phyloP scores from a whole-genome alignment of 2,888 invertebrate species.

The Pseudoips prasinana region DNA sequence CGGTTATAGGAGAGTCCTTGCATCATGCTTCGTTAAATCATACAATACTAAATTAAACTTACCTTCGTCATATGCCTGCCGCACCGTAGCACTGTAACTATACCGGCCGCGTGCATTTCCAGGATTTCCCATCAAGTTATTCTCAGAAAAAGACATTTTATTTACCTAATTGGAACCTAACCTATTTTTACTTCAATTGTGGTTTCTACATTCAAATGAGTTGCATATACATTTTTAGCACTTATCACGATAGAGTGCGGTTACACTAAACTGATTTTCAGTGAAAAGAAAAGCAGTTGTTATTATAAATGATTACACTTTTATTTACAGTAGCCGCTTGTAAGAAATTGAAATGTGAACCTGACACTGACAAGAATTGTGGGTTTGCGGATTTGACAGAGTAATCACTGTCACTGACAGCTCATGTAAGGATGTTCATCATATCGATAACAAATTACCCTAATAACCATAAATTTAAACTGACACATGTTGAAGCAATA shows the following conservation, averaged over 20 bases:
- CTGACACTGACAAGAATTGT: constrained; percentile 33
- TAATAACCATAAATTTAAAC: not conserved
- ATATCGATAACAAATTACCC: not conserved
- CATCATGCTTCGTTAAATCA: constrained; percentile 1
- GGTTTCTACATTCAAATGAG: constrained; percentile 7
- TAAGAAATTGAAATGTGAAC: constrained; percentile 23
- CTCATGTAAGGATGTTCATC: not conserved
- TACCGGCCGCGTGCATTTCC: constrained; percentile 38
- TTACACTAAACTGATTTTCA: not conserved
- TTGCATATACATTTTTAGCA: not conserved
- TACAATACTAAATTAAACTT: constrained; percentile 26
- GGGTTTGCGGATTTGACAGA: too few species aligned
- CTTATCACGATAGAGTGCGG: not conserved
- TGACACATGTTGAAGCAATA: too few species aligned
- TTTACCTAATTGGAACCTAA: constrained; percentile 44
- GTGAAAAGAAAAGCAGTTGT: not conserved
- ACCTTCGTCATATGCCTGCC: constrained; percentile 63
- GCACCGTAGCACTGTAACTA: constrained; percentile 41
- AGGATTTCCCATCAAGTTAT: constrained; percentile 43
- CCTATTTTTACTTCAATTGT: constrained; percentile 34
- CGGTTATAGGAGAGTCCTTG: not conserved
- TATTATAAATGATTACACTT: constrained; percentile 3
- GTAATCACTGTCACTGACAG: not conserved
- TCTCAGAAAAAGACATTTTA: constrained; percentile 62
- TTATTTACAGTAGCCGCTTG: constrained; percentile 2